Evolutionary conservation across 2,888 invertebrate species (phyloP).

Genomic region (Thyatira batis): DNA sequence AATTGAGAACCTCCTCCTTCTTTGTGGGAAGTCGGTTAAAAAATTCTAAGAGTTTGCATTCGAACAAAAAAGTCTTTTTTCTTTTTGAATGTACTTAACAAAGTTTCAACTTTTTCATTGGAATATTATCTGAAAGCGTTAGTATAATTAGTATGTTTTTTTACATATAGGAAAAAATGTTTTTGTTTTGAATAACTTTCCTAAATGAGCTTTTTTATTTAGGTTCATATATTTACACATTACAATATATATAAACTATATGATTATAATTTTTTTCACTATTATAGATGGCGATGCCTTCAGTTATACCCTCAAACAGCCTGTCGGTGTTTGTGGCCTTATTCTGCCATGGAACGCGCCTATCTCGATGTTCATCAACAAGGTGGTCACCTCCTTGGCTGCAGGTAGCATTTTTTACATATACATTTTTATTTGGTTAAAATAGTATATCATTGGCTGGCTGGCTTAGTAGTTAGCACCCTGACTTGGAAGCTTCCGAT

Average conservation of each 20-base stretch:
- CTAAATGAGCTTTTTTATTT: background rate
- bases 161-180: background rate
- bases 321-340: slow-evolving; percentile 89
- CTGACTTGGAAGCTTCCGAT: too few species aligned
- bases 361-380: slow-evolving; percentile 94
- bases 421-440: too few species aligned
- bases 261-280: slow-evolving; percentile 1
- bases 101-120: too few species aligned
- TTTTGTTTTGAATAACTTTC: slow-evolving; percentile 3
- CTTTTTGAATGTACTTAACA: too few species aligned
- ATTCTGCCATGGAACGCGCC: slow-evolving; percentile 96
- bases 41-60: too few species aligned
- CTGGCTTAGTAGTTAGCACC: too few species aligned
- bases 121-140: too few species aligned
- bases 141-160: background rate
- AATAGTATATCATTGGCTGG: too few species aligned
- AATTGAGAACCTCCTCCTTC: too few species aligned
- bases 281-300: slow-evolving; percentile 86
- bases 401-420: slow-evolving; percentile 35
- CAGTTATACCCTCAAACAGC: slow-evolving; percentile 83
- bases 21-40: too few species aligned
- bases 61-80: too few species aligned
- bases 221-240: too few species aligned
- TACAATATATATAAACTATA: background rate
- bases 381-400: slow-evolving; percentile 88